Evolutionary conservation across 2,113 vertebrate species (phyloP), one percentile per base, ranked within the genome.

Genomic region (Mustela lutreola): DNA sequence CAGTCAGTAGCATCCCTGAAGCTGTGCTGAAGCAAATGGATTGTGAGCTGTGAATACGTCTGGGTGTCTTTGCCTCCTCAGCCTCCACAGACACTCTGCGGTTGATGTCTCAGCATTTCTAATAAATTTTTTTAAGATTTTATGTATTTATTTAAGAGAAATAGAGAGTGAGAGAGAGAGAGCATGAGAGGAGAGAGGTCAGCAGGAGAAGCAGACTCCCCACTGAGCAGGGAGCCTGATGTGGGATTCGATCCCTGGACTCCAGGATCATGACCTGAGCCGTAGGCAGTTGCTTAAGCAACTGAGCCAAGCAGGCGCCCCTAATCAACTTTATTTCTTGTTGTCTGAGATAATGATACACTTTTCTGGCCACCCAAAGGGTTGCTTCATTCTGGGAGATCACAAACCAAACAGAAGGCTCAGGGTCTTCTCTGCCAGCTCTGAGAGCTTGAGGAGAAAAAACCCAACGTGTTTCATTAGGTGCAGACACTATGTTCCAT

Each of bases 11-110:
- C 76, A 24, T 28, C 79, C 56, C 33, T 80, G 87, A 80, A 73
- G 56, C 36, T 67, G 36, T 85, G 76, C 93, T 70, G 85, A 76
- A 91, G 84, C 28, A 45, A 58, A 70, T 60, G 70, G 81, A 9
- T 2, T 14, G 9, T 18, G 14, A 42, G 14, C 6, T 53, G n/a
- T 8, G 31, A 33, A 5, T 0, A 15, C 8, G 0, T 76, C 45
- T 62, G 18, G 7, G 16, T 15, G 16, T 33, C 58, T 63, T 48
- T 92, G 62, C 22, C 14, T 73, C 45, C 39, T 4, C 10, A 19
- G 36, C 24, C 21, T 9, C 56, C 15, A 0, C 2, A 60, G 63
- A 96, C 81, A 67, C 39, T 58, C 62, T n/a, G 31, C 14, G 22
- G n/a, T 16, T 39, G n/a, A 21, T 62, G 42, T 89, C 92, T 50